A percentile compares a stretch with the other conserved stretches of the same genome.
Conservation (phyloP, 2,113 vertebrate genomes). For the Macquaria ambigua region DNA sequence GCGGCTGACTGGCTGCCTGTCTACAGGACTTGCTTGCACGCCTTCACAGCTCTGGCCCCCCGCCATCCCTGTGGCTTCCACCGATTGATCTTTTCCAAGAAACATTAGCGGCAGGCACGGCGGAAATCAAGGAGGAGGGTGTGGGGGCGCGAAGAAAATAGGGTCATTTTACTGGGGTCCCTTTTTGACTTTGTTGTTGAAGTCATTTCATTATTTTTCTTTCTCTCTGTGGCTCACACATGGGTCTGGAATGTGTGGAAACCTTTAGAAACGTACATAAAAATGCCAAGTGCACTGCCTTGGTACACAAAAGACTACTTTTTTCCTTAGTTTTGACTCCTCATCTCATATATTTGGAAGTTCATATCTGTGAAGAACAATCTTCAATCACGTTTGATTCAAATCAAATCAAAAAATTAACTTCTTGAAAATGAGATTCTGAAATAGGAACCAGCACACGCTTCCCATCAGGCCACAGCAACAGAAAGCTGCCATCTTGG, state of each 20-base stretch:
- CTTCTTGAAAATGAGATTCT: not conserved
- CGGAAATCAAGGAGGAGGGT: constrained; percentile 41
- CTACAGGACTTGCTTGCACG: constrained; percentile 25
- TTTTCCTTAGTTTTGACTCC: not conserved
- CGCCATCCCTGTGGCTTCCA: constrained; percentile 50
- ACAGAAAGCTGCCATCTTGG: not conserved
- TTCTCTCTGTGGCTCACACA: not conserved
- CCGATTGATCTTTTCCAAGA: constrained; percentile 67
- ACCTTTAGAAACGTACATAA: not conserved
- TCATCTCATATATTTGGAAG: not conserved
- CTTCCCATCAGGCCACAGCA: not conserved
- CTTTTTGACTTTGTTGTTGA: not conserved
- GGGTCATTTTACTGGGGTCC: constrained; percentile 17
- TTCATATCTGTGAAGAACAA: not conserved
- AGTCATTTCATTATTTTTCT: not conserved
- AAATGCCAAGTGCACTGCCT: not conserved
- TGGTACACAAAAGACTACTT: not conserved
- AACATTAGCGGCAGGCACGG: constrained; percentile 44
- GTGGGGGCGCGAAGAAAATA: not conserved
- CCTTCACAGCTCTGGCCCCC: constrained; percentile 41
- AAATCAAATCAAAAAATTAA: not conserved
- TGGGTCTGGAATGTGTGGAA: not conserved
- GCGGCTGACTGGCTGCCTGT: constrained; percentile 34
- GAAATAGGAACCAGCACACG: not conserved
- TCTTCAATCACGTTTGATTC: not conserved